Base-by-base conservation (phyloP, 1,140 invertebrate genomes). In the Lasioglossum baleicum region DNA sequence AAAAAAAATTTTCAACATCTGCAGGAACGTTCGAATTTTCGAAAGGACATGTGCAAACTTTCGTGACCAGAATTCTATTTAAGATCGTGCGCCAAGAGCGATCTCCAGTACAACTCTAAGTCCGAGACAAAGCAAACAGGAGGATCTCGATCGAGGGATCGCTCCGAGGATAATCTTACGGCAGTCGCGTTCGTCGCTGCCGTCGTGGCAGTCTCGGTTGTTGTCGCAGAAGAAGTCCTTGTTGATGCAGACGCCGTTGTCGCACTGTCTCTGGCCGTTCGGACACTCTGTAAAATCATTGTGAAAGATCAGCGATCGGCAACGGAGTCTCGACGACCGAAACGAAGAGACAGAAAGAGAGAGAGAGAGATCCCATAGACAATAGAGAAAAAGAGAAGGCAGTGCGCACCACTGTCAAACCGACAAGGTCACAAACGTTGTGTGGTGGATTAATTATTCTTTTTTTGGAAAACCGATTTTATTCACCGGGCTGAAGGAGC, bases 181-280 rank as follows among this genome's bases (percentile, higher is more conserved):
- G 92, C 96, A 96, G 85, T 96, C 93, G 8, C 87, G 88, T 91
- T 97, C 96, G 85, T 97, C 96, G 63, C 95, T 95, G 80, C 91
- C 94, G 88, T 97, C 96, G n/a, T 91, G 91, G 88, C 96, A 97
- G 85, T 98, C 95, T 11, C 87, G 82, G 74, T 93, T 92, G 11
- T 86, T 84, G 86, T 95, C 94, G 88, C 95, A 95, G 83, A 94
- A 92, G 73, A 92, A 91, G n/a, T 90, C 88, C 73, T 92, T 90
- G 58, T 91, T 91, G 81, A 95, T 94, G 89, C 95, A 95, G 13
- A 93, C 87, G 53, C 95, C 94, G 90, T 95, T 94, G 58, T 91
- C 88, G 91, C 96, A 97, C 13, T 91, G 91, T 84, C 93, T 94
- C 82, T 95, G 88, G 58, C 93, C 93, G 64, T 88, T 93, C 31